A percentile compares a stretch with the other conserved stretches of the same genome.
Evolutionary conservation across 2,888 invertebrate genomes (phyloP).

Genomic region (Rhamphomyia laevipes): DNA sequence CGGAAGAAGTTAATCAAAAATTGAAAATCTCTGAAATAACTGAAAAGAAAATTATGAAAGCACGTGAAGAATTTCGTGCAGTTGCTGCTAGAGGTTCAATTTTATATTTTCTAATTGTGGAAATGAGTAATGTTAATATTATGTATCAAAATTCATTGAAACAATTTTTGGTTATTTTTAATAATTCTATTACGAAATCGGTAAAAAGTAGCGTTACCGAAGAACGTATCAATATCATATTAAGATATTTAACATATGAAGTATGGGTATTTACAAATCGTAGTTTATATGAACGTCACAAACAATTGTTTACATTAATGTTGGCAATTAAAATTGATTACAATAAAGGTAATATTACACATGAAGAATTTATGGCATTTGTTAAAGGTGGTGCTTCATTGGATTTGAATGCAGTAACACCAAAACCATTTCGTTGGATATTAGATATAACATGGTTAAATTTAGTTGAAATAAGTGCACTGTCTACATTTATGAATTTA

Average conservation of each 20-base stretch:
- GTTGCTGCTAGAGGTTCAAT: conserved; percentile 92
- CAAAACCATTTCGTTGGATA: conserved; percentile 92
- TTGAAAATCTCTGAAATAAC: conserved; percentile 85
- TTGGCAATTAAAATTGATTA: conserved; percentile 92
- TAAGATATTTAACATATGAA: conserved; percentile 80
- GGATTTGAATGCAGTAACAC: conserved; percentile 82
- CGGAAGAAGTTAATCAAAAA: conserved; percentile 92
- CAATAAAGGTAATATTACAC: conserved; percentile 65
- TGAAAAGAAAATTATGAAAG: conserved; percentile 85
- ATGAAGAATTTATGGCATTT: conserved; percentile 87
- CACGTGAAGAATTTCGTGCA: conserved; percentile 89
- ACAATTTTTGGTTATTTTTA: conserved; percentile 88
- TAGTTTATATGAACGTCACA: conserved; percentile 87
- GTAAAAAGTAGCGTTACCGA: conserved; percentile 70
- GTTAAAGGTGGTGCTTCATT: conserved; percentile 94
- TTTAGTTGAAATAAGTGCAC: conserved; percentile 81
- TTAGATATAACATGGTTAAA: conserved; percentile 94
- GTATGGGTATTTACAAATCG: conserved; percentile 87
- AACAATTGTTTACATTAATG: conserved; percentile 85
- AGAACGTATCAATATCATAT: conserved; percentile 79
- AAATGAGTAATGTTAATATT: conserved; percentile 91
- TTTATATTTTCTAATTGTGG: conserved; percentile 89
- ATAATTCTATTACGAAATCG: conserved; percentile 85
- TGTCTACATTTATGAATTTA: conserved; percentile 67
- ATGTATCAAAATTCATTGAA: conserved; percentile 97